Evolutionary conservation across 2,888 invertebrate species (phyloP).

Genomic region (Pseudolycoriella hygida): DNA sequence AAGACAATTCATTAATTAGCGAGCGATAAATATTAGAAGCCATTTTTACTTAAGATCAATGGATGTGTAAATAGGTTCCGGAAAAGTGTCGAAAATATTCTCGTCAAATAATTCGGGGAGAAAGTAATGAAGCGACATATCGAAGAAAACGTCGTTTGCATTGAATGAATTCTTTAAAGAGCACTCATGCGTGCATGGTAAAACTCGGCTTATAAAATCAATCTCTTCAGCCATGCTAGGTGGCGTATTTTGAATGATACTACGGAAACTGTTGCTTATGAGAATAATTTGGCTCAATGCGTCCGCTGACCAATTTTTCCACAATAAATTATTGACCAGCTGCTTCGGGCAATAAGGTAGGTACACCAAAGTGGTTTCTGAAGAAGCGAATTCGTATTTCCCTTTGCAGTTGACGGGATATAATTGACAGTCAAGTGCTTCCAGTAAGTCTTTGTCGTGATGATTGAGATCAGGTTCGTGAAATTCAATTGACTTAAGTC

Average conservation of each 20-base stretch:
- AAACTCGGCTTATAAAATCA: slow-evolving; percentile 41
- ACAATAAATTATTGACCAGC: slow-evolving; percentile 72
- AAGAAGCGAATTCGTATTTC: slow-evolving; percentile 32
- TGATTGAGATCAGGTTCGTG: slow-evolving; percentile 65
- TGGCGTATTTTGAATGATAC: slow-evolving; percentile 39
- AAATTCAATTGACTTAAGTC: slow-evolving; percentile 31
- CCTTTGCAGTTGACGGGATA: slow-evolving; percentile 60
- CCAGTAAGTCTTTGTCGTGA: slow-evolving; percentile 46
- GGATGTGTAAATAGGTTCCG: slow-evolving; percentile 43
- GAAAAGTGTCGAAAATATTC: slow-evolving; percentile 39
- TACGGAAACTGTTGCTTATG: slow-evolving; percentile 65
- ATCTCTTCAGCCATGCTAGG: slow-evolving; percentile 34
- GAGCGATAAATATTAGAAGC: slow-evolving; percentile 18
- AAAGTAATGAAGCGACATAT: slow-evolving; percentile 58
- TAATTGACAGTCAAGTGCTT: slow-evolving; percentile 37
- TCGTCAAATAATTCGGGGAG: slow-evolving; percentile 29
- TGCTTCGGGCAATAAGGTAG: slow-evolving; percentile 80
- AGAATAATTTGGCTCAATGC: slow-evolving; percentile 47
- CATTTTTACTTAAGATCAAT: slow-evolving; percentile 16
- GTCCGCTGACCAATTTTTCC: slow-evolving; percentile 60
- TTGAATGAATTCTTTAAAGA: slow-evolving; percentile 47
- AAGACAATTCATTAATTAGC: slow-evolving; percentile 23
- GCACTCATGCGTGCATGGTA: slow-evolving; percentile 39
- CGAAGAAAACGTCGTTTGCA: slow-evolving; percentile 58
- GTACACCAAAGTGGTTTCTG: slow-evolving; percentile 46